Conservation (phyloP, 2,113 vertebrate genomes). For the Reinhardtius hippoglossoides region DNA sequence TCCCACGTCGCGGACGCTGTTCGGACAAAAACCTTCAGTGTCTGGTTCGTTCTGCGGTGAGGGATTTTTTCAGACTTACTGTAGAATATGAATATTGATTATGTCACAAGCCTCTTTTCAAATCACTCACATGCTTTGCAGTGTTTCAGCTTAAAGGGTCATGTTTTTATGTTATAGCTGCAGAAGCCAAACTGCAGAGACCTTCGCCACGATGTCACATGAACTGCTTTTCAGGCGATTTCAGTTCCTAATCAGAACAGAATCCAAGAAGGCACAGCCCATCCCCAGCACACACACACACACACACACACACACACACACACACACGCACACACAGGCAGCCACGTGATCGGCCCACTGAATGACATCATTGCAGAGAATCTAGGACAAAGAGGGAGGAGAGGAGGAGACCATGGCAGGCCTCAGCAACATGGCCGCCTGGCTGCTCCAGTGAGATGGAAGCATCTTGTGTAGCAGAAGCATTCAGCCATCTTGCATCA, state of each 20-base stretch:
- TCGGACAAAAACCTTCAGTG: background rate
- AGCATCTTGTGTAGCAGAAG: conserved; percentile 45
- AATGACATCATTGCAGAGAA: conserved; percentile 82
- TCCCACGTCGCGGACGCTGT: background rate
- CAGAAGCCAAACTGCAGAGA: background rate
- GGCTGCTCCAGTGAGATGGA: conserved; percentile 18
- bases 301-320: background rate
- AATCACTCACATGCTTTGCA: background rate
- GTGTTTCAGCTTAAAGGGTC: conserved; percentile 5
- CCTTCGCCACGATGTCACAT: background rate
- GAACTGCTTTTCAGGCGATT: conserved; percentile 31
- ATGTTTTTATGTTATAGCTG: conserved; percentile 7
- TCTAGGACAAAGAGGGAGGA: conserved; percentile 79
- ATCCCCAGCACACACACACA: conserved; percentile 19
- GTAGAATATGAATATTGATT: background rate
- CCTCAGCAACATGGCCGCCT: conserved; percentile 44
- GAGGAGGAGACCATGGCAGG: conserved; percentile 38
- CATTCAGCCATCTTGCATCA: conserved; percentile 50
- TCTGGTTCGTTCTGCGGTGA: background rate
- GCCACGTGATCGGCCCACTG: conserved; percentile 76
- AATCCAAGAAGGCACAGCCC: conserved; percentile 18
- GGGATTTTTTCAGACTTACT: background rate
- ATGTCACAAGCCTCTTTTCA: conserved; percentile 30
- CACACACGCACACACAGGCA: conserved; percentile 5
- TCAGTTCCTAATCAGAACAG: conserved; percentile 42